A percentile compares a stretch with the other conserved stretches of the same genome.
These are phyloP conservation scores for Hyperopisus bebe DNA, from an alignment of 2,113 vertebrate species.

Conservation along the genomic window DNA sequence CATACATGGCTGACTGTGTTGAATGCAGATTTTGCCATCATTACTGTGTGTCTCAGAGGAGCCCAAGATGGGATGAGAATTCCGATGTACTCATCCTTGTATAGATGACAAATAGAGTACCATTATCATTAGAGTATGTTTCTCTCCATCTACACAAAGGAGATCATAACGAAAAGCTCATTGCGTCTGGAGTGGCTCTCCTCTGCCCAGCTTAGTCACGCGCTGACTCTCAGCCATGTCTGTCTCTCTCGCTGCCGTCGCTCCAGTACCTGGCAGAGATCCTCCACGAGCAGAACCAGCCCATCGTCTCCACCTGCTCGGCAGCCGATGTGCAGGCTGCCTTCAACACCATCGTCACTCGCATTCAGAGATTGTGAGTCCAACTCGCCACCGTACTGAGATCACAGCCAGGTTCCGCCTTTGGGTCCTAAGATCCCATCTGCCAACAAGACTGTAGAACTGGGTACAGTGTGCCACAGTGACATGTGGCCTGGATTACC, in stretches of 20 bases:
- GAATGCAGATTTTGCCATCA: background rate
- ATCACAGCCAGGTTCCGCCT: background rate
- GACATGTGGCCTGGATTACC: background rate
- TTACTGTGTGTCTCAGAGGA: background rate
- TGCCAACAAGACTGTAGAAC: background rate
- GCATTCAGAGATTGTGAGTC: slow-evolving; percentile 58
- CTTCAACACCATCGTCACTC: slow-evolving; percentile 55
- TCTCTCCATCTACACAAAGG: background rate
- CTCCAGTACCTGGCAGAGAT: slow-evolving; percentile 52
- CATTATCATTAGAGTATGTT: background rate
- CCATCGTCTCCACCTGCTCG: slow-evolving; percentile 56
- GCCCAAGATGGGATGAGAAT: background rate
- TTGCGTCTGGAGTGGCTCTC: background rate
- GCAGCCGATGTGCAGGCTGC: slow-evolving; percentile 53
- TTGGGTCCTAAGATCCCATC: background rate
- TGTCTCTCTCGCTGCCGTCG: slow-evolving; percentile 2
- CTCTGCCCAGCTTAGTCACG: background rate
- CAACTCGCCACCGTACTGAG: background rate
- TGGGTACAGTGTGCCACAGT: background rate
- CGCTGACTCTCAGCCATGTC: background rate
- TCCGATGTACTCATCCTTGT: background rate
- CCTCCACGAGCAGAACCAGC: slow-evolving; percentile 50
- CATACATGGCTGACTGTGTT: background rate
- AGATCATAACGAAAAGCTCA: background rate
- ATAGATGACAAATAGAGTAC: background rate